These are phyloP conservation scores for Amblyjoppa proteus DNA, from an alignment of 2,888 invertebrate genomes.

Conservation along the genomic window DNA sequence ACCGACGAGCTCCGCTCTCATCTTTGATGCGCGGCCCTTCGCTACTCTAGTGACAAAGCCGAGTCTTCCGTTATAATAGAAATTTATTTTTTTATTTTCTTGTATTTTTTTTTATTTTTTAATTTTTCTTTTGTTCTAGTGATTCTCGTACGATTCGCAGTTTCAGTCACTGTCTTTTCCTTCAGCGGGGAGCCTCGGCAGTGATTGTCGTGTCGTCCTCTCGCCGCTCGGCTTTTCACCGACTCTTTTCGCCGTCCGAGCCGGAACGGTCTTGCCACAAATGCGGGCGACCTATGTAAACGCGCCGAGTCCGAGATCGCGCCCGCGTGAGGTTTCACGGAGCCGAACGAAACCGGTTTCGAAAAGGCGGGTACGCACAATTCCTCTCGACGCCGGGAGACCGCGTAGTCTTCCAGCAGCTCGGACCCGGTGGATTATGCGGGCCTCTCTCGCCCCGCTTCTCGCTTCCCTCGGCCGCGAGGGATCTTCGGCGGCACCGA, in stretches of 20 bases:
- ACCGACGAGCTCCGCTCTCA: constrained; percentile 63
- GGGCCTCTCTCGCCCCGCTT: constrained; percentile 61
- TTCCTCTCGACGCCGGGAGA: constrained; percentile 71
- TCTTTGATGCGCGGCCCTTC: constrained; percentile 32
- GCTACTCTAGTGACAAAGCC: background rate
- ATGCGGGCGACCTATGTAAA: constrained; percentile 80
- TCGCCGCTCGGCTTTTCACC: constrained; percentile 26
- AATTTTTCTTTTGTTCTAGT: background rate
- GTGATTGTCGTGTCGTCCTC: background rate
- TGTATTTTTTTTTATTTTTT: too few relatives aligned
- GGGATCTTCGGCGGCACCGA: background rate
- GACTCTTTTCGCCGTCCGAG: constrained; percentile 73
- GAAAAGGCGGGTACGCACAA: constrained; percentile 72
- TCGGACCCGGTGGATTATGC: constrained; percentile 68
- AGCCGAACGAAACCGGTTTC: constrained; percentile 83
- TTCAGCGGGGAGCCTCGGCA: too few relatives aligned
- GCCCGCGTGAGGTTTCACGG: constrained; percentile 75
- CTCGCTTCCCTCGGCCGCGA: constrained; percentile 23
- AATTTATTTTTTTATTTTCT: too few relatives aligned
- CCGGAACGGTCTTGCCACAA: constrained; percentile 76
- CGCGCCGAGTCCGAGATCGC: constrained; percentile 56
- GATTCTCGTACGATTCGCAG: background rate
- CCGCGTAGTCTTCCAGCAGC: constrained; percentile 69
- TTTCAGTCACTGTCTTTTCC: background rate
- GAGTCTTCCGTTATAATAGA: too few relatives aligned